Evolutionary conservation across 2,797 vertebrate species (phyloP).

Genomic region (Loriculus beryllinus): DNA sequence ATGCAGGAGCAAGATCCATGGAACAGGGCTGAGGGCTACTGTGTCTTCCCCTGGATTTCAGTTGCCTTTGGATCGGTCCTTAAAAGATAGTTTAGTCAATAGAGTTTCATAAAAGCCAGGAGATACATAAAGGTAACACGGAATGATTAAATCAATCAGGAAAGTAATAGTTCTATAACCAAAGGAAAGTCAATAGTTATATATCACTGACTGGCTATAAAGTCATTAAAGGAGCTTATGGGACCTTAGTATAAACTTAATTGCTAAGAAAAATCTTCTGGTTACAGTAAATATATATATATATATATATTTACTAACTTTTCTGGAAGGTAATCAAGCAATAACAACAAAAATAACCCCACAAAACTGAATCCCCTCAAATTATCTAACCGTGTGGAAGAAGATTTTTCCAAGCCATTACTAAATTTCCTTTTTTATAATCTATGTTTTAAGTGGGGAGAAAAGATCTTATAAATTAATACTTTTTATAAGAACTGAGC

Average conservation of each 20-base stretch:
- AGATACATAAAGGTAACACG: not conserved
- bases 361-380: not conserved
- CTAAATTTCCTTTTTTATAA: not conserved
- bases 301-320: not conserved
- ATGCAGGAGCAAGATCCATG: not conserved
- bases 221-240: slow-evolving; percentile 45
- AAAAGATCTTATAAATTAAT: not conserved
- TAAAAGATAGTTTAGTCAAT: not conserved
- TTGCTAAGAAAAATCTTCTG: not conserved
- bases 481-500: not conserved
- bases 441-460: not conserved
- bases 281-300: not conserved
- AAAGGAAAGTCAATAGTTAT: slow-evolving; percentile 41
- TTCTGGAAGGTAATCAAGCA: slow-evolving; percentile 25
- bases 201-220: slow-evolving; percentile 17
- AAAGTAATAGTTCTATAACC: slow-evolving; percentile 38
- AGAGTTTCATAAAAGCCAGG: not conserved
- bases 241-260: slow-evolving; percentile 24
- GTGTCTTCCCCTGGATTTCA: not conserved
- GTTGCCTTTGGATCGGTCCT: slow-evolving; percentile 7
- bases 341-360: slow-evolving; percentile 9
- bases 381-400: not conserved
- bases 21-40: not conserved
- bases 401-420: not conserved
- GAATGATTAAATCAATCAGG: slow-evolving; percentile 50